These are phyloP conservation scores for Acyrthosiphon pisum DNA, from an alignment of 1,140 invertebrate genomes.

Conservation along the genomic window DNA sequence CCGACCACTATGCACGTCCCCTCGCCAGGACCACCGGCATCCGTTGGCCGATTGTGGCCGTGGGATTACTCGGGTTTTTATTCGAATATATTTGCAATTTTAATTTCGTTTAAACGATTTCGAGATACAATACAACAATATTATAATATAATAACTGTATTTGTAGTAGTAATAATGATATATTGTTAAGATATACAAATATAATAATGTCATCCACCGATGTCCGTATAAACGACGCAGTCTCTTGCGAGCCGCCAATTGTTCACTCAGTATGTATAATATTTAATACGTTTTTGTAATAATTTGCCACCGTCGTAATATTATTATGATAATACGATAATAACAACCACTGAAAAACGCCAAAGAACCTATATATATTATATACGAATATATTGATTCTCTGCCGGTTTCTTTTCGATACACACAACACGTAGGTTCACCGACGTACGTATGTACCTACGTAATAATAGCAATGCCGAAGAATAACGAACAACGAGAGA, in stretches of 20 bases:
- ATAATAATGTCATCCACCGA: background rate
- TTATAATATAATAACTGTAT: background rate
- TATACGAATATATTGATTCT: background rate
- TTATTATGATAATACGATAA: background rate
- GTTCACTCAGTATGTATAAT: background rate
- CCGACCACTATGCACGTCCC: background rate
- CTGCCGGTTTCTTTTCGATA: background rate
- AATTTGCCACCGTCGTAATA: no score
- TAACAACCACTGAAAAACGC: background rate
- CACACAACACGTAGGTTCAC: background rate
- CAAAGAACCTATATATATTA: background rate
- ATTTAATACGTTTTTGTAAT: background rate
- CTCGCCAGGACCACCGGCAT: background rate
- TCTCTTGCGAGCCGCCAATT: background rate
- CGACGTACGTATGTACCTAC: background rate
- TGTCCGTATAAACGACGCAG: background rate
- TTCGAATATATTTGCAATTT: background rate
- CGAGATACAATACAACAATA: background rate
- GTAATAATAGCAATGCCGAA: background rate
- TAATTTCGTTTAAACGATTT: constrained; percentile 26
- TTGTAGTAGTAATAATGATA: background rate
- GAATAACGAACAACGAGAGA: background rate
- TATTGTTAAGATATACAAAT: background rate
- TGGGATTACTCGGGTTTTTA: constrained; percentile 7
- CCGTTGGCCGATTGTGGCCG: background rate